These are phyloP conservation scores for Rynchops niger DNA, from an alignment of 2,113 vertebrate genomes.

Conservation along the genomic window DNA sequence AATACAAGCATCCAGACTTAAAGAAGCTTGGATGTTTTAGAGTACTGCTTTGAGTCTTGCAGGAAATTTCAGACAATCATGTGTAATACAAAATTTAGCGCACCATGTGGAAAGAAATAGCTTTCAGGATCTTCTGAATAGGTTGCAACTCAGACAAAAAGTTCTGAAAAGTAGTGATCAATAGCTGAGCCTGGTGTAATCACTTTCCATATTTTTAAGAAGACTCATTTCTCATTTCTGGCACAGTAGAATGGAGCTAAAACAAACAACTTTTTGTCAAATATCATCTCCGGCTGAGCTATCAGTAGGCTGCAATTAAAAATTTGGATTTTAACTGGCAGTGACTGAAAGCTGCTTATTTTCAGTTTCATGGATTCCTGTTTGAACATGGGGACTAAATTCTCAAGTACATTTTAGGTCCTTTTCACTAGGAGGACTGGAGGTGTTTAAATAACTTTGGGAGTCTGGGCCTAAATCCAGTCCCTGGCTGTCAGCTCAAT, in stretches of 20 bases:
- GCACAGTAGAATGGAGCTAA: not conserved
- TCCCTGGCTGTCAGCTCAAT: not conserved
- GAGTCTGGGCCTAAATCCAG: constrained; percentile 3
- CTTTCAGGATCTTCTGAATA: not conserved
- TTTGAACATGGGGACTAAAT: not conserved
- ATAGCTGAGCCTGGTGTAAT: not conserved
- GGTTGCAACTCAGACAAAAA: not conserved
- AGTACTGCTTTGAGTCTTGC: not conserved
- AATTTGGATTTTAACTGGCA: not conserved
- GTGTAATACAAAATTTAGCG: not conserved
- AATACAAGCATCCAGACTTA: not conserved
- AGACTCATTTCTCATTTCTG: not conserved
- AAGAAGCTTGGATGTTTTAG: not conserved
- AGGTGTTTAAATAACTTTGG: not conserved
- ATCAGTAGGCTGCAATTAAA: not conserved
- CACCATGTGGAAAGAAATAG: not conserved
- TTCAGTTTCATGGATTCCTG: not conserved
- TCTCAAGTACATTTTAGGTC: not conserved
- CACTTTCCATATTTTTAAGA: not conserved
- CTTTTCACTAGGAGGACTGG: not conserved
- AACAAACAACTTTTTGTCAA: not conserved
- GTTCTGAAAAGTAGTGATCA: not conserved
- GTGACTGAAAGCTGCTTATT: not conserved
- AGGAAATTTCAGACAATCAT: not conserved
- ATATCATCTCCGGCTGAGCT: not conserved